Percentiles rank a stretch among this genome's conserved stretches.
These are phyloP conservation scores for Dioctria rufipes DNA, from an alignment of 2,888 invertebrate genomes.

Conservation along the genomic window DNA sequence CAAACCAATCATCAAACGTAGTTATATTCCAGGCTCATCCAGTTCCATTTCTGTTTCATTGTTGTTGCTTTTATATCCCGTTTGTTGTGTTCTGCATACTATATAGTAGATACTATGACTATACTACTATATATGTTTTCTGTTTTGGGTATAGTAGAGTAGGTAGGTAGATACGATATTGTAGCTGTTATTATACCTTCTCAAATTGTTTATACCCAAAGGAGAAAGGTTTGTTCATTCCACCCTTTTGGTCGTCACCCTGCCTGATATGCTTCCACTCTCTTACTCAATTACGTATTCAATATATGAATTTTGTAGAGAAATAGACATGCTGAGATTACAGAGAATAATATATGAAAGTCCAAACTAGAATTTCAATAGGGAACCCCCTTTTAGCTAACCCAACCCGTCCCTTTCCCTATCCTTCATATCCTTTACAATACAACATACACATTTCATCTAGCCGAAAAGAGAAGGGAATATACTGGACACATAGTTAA, in stretches of 20 bases:
- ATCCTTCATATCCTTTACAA: constrained; percentile 2
- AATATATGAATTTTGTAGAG: constrained; percentile 63
- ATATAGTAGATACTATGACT: no score
- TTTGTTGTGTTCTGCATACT: constrained; percentile 31
- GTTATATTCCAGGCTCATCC: constrained; percentile 46
- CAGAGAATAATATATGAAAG: constrained; percentile 64
- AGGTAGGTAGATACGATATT: not conserved
- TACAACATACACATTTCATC: no score
- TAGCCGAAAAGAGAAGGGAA: constrained; percentile 22
- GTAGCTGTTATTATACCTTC: constrained; percentile 36
- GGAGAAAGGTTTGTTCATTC: constrained; percentile 27
- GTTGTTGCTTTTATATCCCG: constrained; percentile 33
- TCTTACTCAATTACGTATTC: constrained; percentile 62
- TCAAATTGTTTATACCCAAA: constrained; percentile 48
- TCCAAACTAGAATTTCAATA: constrained; percentile 63
- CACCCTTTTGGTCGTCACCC: constrained; percentile 37
- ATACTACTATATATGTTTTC: not conserved
- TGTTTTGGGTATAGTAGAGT: not conserved
- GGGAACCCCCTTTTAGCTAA: constrained; percentile 50
- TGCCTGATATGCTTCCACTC: constrained; percentile 12
- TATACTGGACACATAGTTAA: constrained; percentile 41
- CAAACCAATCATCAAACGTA: constrained; percentile 52
- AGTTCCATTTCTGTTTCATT: constrained; percentile 16
- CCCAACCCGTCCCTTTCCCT: constrained; percentile 37
- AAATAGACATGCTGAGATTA: constrained; percentile 63